Conservation (phyloP, 2,113 vertebrate genomes). For the Pipra filicauda region DNA sequence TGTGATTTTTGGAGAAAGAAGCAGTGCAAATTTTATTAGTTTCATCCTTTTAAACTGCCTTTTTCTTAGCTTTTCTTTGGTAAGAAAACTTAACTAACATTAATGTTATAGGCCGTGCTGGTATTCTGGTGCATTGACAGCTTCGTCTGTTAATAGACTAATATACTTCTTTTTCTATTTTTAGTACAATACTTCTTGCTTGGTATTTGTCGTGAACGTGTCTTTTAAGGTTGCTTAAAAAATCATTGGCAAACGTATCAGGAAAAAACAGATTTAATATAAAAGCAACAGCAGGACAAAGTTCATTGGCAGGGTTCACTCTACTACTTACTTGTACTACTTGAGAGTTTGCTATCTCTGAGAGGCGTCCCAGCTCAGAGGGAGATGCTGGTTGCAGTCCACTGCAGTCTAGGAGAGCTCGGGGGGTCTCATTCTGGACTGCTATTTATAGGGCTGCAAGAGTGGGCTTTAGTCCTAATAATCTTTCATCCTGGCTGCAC, state of each 20-base stretch:
- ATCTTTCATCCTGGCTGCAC: neutral
- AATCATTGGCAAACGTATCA: neutral
- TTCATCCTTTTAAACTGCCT: neutral
- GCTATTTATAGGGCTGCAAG: neutral
- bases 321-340: neutral
- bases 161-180: neutral
- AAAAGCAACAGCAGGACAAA: neutral
- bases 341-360: neutral
- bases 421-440: neutral
- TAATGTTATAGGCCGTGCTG: neutral
- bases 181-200: neutral
- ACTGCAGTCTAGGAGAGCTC: neutral
- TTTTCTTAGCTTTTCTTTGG: neutral
- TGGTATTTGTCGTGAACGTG: neutral
- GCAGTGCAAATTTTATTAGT: neutral
- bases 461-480: neutral
- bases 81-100: neutral
- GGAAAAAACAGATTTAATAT: neutral
- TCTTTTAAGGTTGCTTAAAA: neutral
- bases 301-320: neutral
- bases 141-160: neutral
- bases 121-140: neutral
- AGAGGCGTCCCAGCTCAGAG: neutral
- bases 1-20: neutral
- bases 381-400: neutral